phyloP scores from a whole-genome alignment of 2,113 vertebrate species.

The Alosa alosa region DNA sequence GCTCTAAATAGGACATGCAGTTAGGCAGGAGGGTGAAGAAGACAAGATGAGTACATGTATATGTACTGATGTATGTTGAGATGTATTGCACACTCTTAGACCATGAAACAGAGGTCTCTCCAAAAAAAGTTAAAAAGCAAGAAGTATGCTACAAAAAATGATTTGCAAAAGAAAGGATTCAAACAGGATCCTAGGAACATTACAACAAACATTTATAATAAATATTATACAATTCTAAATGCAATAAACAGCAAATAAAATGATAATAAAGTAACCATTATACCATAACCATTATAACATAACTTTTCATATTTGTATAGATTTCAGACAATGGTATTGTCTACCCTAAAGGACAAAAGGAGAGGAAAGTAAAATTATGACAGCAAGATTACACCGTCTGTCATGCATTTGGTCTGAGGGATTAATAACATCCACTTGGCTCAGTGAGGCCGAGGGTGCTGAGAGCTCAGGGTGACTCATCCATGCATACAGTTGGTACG shows the following conservation, averaged over 20 bases:
- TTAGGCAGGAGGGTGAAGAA: not conserved
- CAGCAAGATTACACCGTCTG: not conserved
- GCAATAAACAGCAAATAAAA: not conserved
- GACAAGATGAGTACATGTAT: not conserved
- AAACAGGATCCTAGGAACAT: not conserved
- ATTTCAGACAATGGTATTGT: not conserved
- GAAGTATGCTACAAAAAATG: not conserved
- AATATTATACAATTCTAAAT: not conserved
- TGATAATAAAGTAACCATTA: not conserved
- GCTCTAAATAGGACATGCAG: not conserved
- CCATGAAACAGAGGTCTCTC: not conserved
- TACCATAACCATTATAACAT: not conserved
- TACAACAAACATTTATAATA: not conserved
- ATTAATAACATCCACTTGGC: not conserved
- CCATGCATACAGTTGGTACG: not conserved
- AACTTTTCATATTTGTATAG: not conserved
- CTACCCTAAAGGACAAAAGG: not conserved
- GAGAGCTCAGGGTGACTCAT: not conserved
- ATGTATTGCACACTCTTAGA: not conserved
- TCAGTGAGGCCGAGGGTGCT: not conserved
- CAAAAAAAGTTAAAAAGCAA: not conserved
- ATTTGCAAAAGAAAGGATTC: not conserved
- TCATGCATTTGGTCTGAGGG: not conserved
- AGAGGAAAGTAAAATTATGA: not conserved
- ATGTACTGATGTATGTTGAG: not conserved